Evolutionary conservation across 2,113 vertebrate species (phyloP), one percentile per base, ranked within the genome.

Genomic region (Salvelinus namaycush): DNA sequence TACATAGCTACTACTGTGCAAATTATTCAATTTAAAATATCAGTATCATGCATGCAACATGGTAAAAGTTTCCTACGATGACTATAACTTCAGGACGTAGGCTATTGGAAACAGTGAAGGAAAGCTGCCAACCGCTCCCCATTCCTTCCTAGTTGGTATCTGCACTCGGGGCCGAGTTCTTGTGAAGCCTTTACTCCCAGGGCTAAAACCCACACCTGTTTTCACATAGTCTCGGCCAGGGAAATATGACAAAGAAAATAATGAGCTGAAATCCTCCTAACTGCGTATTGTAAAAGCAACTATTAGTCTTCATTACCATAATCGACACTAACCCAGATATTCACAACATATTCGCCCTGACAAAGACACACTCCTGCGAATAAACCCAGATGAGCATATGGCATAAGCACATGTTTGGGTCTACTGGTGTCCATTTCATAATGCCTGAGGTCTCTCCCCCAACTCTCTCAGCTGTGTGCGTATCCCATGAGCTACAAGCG

Each of bases 341-440:
- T 16, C 18, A 16, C 16, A 57, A 57, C 1, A 1, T 57, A 54
- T 16, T 57, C 4, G 4, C 54, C 20, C 54, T 18, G 14, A 57
- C 18, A 57, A 57, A 57, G 54, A 57, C 16, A 20, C 54, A 57
- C 20, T 57, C 14, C 54, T 18, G 20, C 20, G 18, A 57, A 20
- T 64, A 11, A n/a, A 64, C 22, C 62, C 62, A 64, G 20, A 22
- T 64, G 20, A 64, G 7, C 9, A 64, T 64, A 24, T 64, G 62
- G 62, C 22, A 22, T 27, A 54, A 27, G 48, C 69, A 71, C 69
- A 71, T 71, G 69, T 51, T 48, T 49, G 18, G 44, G 22, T 27
- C 9, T 11, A 14, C 68, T 11, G 34, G 68, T 69, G 68, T 71
- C 44, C 26, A 44, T 71, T 51, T 71, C 69, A 71, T 71, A 71